A percentile compares a stretch with the other conserved stretches of the same genome.
These are phyloP conservation scores for Megalopta genalis DNA, from an alignment of 1,140 invertebrate species.

Conservation along the genomic window DNA sequence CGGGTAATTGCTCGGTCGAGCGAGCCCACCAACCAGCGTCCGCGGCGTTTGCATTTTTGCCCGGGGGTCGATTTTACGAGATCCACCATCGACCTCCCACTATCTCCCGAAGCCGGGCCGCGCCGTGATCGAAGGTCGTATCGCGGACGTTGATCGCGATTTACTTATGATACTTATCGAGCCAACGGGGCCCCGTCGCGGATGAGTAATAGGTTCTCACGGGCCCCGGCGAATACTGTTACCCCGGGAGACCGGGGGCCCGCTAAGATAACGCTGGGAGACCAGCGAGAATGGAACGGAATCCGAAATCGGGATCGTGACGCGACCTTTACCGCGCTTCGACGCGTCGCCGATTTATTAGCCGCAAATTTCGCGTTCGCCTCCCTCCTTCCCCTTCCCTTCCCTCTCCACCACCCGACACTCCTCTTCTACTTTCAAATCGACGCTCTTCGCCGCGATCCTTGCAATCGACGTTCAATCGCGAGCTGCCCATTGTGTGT, in stretches of 20 bases:
- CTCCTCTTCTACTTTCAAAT: too few species aligned
- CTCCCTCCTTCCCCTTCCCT: too few species aligned
- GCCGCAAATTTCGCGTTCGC: constrained; percentile 3
- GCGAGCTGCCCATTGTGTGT: too few species aligned
- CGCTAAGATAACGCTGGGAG: constrained; percentile 24
- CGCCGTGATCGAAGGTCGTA: constrained; percentile 52
- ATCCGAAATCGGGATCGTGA: constrained; percentile 17
- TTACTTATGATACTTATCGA: constrained; percentile 68
- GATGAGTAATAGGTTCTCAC: constrained; percentile 56
- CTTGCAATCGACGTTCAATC: too few species aligned
- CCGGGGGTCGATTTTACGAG: constrained; percentile 54
- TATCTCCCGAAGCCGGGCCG: neutral
- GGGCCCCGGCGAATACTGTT: constrained; percentile 34
- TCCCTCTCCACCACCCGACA: too few species aligned
- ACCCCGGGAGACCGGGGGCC: constrained; percentile 4
- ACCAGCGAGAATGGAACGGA: neutral
- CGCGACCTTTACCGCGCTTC: constrained; percentile 7
- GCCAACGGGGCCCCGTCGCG: constrained; percentile 3
- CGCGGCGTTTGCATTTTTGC: constrained; percentile 65
- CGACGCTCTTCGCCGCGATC: too few species aligned
- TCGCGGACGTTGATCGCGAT: constrained; percentile 60
- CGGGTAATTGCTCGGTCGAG: constrained; percentile 63
- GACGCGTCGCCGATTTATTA: constrained; percentile 6
- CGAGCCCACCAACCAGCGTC: constrained; percentile 41
- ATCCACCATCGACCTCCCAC: constrained; percentile 45